Percentiles rank a stretch among this genome's conserved stretches.
Evolutionary conservation across 2,113 vertebrate genomes (phyloP).

Genomic region (Rallus limicola): DNA sequence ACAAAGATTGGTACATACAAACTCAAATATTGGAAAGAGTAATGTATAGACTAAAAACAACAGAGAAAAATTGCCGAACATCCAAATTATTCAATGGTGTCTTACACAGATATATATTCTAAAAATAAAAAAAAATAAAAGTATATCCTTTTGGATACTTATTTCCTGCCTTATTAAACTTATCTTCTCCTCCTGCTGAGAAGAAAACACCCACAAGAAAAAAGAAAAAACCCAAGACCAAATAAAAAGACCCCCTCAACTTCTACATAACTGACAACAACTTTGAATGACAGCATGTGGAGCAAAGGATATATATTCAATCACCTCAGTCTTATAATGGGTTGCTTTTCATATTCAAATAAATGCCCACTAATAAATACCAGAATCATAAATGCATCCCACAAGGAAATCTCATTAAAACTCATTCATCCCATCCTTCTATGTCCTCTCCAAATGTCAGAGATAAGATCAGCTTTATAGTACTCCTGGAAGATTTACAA

Average conservation of each 20-base stretch:
- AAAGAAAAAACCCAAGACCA: neutral
- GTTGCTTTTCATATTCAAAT: conserved; percentile 50
- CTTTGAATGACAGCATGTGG: conserved; percentile 16
- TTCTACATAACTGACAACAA: neutral
- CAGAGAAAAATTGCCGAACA: neutral
- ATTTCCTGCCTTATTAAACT: neutral
- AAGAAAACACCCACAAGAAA: neutral
- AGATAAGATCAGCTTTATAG: conserved; percentile 29
- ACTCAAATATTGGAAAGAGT: neutral
- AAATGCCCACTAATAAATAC: conserved; percentile 51
- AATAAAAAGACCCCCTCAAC: neutral
- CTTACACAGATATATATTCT: neutral
- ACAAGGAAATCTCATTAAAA: conserved; percentile 59
- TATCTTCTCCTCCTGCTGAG: neutral
- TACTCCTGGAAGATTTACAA: conserved; percentile 11
- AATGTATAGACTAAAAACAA: neutral
- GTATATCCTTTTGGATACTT: neutral
- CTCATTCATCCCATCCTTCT: conserved; percentile 4
- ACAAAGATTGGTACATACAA: neutral
- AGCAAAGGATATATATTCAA: conserved; percentile 33
- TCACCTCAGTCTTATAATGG: neutral
- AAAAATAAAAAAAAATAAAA: neutral
- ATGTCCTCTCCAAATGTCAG: conserved; percentile 26
- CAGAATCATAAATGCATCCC: conserved; percentile 33
- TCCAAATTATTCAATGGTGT: neutral